Base-by-base conservation (phyloP, 2,113 vertebrate genomes). In the Oryzias curvinotus region DNA sequence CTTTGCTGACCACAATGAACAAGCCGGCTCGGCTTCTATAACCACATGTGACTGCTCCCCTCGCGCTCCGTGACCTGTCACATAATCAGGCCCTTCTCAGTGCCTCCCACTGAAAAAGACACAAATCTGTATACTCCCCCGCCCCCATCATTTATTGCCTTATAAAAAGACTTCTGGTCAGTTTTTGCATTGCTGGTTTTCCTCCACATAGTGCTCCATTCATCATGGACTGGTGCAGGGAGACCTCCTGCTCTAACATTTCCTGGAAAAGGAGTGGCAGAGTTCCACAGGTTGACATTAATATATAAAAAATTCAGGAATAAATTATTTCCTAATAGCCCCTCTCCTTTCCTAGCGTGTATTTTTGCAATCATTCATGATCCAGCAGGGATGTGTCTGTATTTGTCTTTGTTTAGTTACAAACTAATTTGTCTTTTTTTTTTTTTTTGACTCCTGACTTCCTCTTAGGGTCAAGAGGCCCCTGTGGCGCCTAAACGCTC, bases 141-240 rank as follows among this genome's bases (percentile, higher is more conserved):
- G 42, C 51, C 26, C 18, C 59, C 66, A 83, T 80, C 81, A 84
- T 91, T 91, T 90, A 90, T 90, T 88, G 84, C 86, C 82, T 85
- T 90, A 88, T 86, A 87, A 92, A 91, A 89, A 89, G 62, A 73
- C 68, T 79, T 86, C 75, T 84, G 85, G 81, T 87, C 73, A 83
- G 77, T 70, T 92, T 90, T 92, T 93, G 92, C 91, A 89, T 93
- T 81, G 88, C 87, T 90, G 91, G 91, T 91, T 92, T 80, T 81
- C 72, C 83, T 75, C 93, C 92, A 95, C 94, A 98, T 94, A 99
- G 94, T 89, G 90, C 91, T 93, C 93, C 93, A 98, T 99, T 99
- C 96, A 98, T 96, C 93, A 94, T 90, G 82, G 65, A 19, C 82
- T 87, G 93, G 89, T 81, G 85, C 85, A 87, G 82, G 93, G 92